These are phyloP conservation scores for Mythimna vitellina DNA, from an alignment of 2,888 invertebrate species.

Conservation along the genomic window DNA sequence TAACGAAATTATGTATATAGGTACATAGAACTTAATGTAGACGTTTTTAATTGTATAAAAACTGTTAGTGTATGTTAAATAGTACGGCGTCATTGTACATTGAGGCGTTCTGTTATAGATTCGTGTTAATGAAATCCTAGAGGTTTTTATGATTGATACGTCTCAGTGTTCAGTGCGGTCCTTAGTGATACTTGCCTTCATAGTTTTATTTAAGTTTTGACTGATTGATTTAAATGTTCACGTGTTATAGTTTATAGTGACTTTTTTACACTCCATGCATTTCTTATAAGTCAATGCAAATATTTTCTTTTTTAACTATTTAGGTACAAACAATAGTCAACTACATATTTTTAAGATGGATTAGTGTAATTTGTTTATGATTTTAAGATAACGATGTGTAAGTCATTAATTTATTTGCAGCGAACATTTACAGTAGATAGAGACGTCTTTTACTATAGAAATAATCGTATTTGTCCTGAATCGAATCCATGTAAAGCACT, in stretches of 20 bases:
- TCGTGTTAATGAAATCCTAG: conserved; percentile 29
- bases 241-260: conserved; percentile 75
- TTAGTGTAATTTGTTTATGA: conserved; percentile 68
- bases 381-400: conserved; percentile 59
- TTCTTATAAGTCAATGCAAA: conserved; percentile 79
- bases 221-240: conserved; percentile 86
- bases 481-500: conserved; percentile 57
- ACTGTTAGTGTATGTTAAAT: conserved; percentile 61
- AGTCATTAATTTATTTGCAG: conserved; percentile 76
- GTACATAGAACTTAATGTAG: conserved; percentile 69
- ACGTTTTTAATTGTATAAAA: conserved; percentile 69
- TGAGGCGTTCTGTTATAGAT: conserved; percentile 54
- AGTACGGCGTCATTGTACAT: conserved; percentile 53
- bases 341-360: conserved; percentile 72
- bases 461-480: conserved; percentile 54
- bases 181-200: conserved; percentile 86
- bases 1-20: conserved; percentile 82
- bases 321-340: conserved; percentile 81
- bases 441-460: conserved; percentile 58
- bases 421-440: conserved; percentile 56
- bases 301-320: conserved; percentile 68
- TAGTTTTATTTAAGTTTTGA: conserved; percentile 83
- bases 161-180: conserved; percentile 57
- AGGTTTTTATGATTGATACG: conserved; percentile 50
- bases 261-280: conserved; percentile 81